Conservation (phyloP, 2,888 invertebrate species). For the Leptura quadrifasciata region DNA sequence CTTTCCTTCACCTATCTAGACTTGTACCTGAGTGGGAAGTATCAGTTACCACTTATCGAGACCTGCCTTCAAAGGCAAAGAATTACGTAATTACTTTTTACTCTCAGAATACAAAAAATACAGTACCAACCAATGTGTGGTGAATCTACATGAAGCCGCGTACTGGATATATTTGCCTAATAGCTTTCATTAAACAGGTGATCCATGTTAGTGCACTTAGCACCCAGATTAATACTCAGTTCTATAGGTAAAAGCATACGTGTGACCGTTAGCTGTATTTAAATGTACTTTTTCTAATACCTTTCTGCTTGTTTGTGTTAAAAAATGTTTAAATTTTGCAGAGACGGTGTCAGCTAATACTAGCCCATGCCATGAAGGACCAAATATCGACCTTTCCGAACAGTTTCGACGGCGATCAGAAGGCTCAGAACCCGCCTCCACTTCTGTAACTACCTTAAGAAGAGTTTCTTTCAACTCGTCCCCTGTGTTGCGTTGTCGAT, state of each 20-base stretch:
- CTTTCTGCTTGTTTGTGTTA: not conserved
- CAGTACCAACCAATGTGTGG: not conserved
- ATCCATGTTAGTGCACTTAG: not conserved
- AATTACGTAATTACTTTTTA: not conserved
- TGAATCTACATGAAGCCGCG: not conserved
- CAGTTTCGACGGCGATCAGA: conserved; percentile 79
- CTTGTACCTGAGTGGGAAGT: not conserved
- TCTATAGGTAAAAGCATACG: not conserved
- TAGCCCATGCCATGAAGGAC: conserved; percentile 68
- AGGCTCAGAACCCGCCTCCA: conserved; percentile 76
- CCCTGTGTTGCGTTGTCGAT: conserved; percentile 80
- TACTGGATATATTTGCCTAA: not conserved
- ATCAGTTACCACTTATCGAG: not conserved
- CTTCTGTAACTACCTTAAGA: conserved; percentile 71
- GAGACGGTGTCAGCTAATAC: conserved; percentile 75
- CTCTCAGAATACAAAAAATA: not conserved
- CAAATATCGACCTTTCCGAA: conserved; percentile 61
- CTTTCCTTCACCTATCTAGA: conserved; percentile 24
- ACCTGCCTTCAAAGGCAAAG: not conserved
- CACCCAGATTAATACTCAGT: not conserved
- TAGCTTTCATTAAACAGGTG: not conserved
- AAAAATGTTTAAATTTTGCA: conserved; percentile 58
- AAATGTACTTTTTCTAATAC: not conserved
- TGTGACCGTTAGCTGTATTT: not conserved
- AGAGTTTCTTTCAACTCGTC: conserved; percentile 79